A percentile compares a stretch with the other conserved stretches of the same genome.
Evolutionary conservation across 2,113 vertebrate genomes (phyloP).

Genomic region (Rattus norvegicus): DNA sequence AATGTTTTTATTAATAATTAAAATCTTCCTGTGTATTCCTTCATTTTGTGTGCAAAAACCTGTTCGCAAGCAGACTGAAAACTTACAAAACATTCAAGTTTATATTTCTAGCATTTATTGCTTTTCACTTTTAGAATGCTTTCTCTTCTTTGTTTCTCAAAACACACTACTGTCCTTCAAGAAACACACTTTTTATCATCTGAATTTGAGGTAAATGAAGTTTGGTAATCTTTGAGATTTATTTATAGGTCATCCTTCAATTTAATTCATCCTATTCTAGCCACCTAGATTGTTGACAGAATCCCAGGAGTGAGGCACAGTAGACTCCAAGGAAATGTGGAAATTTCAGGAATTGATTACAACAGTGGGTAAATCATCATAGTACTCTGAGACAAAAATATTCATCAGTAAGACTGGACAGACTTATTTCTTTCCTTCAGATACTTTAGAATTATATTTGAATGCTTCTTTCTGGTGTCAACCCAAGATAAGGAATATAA

Average conservation of each 20-base stretch:
- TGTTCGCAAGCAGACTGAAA: not conserved
- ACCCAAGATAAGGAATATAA: slow-evolving; percentile 2
- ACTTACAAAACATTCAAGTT: not conserved
- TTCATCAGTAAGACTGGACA: not conserved
- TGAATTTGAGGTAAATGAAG: slow-evolving; percentile 31
- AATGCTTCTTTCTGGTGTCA: slow-evolving; percentile 22
- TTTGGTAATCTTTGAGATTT: not conserved
- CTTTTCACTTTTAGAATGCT: not conserved
- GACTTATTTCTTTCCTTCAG: not conserved
- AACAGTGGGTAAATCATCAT: not conserved
- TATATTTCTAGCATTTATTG: not conserved
- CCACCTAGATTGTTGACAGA: not conserved
- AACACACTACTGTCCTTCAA: not conserved
- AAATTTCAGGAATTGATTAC: slow-evolving; percentile 22
- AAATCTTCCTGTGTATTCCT: not conserved
- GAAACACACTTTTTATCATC: slow-evolving; percentile 27
- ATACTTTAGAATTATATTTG: slow-evolving; percentile 27
- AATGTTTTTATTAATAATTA: slow-evolving; percentile 39
- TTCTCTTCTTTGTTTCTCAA: not conserved
- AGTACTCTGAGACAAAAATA: not conserved
- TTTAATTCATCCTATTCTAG: not conserved
- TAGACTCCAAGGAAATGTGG: not conserved
- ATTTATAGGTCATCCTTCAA: not conserved
- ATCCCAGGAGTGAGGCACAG: not conserved
- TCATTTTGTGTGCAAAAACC: not conserved